Evolutionary conservation across 2,797 vertebrate genomes (phyloP).

Genomic region (Eurystomus glaucurus): DNA sequence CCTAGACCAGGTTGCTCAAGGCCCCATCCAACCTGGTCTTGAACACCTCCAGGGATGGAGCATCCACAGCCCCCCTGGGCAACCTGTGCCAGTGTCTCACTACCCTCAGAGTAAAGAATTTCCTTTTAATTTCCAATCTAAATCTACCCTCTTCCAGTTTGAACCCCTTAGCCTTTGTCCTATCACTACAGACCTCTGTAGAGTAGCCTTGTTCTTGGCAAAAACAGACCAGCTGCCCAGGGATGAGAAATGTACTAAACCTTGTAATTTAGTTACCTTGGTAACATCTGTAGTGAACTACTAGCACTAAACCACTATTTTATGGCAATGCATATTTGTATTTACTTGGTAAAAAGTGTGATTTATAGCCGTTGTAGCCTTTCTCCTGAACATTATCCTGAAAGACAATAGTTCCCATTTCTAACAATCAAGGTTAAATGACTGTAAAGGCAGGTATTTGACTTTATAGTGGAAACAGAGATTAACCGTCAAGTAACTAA

Average conservation of each 20-base stretch:
- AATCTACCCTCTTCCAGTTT: too few species aligned
- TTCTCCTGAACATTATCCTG: background rate
- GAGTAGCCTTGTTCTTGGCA: constrained; percentile 17
- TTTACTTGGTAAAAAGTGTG: constrained; percentile 8
- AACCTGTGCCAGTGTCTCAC: too few species aligned
- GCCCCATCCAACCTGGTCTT: too few species aligned
- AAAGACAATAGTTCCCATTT: constrained; percentile 4
- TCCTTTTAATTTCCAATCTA: too few species aligned
- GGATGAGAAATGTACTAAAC: constrained; percentile 65
- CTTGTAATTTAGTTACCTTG: constrained; percentile 78
- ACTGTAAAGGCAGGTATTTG: background rate
- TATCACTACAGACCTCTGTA: too few species aligned
- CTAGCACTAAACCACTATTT: constrained; percentile 46
- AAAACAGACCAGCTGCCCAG: constrained; percentile 50
- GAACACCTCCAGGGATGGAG: too few species aligned
- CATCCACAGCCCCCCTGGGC: too few species aligned
- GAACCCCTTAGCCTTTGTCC: too few species aligned
- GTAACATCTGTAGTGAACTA: constrained; percentile 75
- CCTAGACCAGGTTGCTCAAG: too few species aligned
- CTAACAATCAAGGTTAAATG: constrained; percentile 2
- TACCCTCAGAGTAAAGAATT: too few species aligned
- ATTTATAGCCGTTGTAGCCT: background rate
- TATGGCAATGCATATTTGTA: constrained; percentile 41
- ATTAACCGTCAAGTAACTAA: background rate
- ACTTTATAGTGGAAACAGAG: background rate